Percentiles rank a stretch among this genome's conserved stretches.
Evolutionary conservation across 1,140 invertebrate species (phyloP).

Genomic region (Rhagoletis pomonella): DNA sequence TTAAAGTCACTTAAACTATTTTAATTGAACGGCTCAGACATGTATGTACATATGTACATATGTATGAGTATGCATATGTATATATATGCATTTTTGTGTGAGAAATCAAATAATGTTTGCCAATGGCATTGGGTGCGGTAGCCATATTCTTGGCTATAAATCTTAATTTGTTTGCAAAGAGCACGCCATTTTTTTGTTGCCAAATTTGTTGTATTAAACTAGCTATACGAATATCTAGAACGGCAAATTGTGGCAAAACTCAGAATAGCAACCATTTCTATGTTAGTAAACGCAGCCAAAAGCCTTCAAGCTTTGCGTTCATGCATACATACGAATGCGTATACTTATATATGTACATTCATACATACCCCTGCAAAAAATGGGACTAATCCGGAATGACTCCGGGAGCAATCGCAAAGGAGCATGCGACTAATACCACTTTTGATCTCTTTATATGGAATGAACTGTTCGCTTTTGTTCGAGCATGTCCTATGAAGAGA

Average conservation of each 20-base stretch:
- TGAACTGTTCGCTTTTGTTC: no score
- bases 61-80: no score
- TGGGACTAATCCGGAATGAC: no score
- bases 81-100: background rate
- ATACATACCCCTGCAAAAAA: background rate
- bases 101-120: background rate
- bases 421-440: no score
- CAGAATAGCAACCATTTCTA: slow-evolving; percentile 7
- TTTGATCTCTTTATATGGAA: no score
- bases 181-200: slow-evolving; percentile 18
- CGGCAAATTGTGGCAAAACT: background rate
- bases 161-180: slow-evolving; percentile 46
- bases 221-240: background rate
- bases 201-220: background rate
- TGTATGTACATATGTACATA: no score
- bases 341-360: background rate
- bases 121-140: background rate
- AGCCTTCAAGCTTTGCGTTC: background rate
- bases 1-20: no score
- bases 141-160: slow-evolving; percentile 48
- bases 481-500: no score
- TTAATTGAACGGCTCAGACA: no score
- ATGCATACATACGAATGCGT: background rate
- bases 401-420: no score
- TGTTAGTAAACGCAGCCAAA: slow-evolving; percentile 9